Evolutionary conservation across 2,888 invertebrate species (phyloP), one percentile per base, ranked within the genome.

Genomic region (Listrodromus nycthemerus): DNA sequence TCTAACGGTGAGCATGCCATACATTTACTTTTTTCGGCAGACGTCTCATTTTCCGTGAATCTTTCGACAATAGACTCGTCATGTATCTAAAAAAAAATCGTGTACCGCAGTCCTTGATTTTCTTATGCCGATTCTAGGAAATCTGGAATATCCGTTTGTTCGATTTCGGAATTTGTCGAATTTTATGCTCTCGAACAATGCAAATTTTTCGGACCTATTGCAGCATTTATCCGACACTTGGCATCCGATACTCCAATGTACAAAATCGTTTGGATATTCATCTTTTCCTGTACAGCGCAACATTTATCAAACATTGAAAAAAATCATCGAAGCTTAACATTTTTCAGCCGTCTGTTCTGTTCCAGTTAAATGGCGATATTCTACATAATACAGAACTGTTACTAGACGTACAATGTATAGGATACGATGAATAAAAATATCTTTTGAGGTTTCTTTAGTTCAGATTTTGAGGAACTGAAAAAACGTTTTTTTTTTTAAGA

Each of bases 351-450:
- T 55, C 21, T 21, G 10, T 24, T 61, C 27, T 6, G 13, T 10
- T 30, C 24, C 24, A 16, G 10, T 19, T 55, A 45, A 33, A 48
- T 1, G 45, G 30, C 63, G 16, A 63, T 63, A 19, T 30, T 61
- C 61, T 45, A 7, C 19, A 45, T 61, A 19, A 61, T 30, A 55
- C 55, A 55, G 13, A 19, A 61, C n/a, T 6, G 63, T 24, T n/a
- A 61, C 61, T 61, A 13, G 21, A 63, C 27, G 63, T 70, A 83
- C 73, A 65, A 71, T 79, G 80, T 75, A 80, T 70, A 83, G 65
- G 71, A 71, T 21, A 27, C 27, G 41, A 58, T 30, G 8, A 74
- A 63, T 74, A 63, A 61, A 75, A 24, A 48, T 76, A 48, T 30
- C 63, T 71, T 37, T 75, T 55, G 55, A 55, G 30, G 24, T 74